Percentiles rank a stretch among this genome's conserved stretches.
Evolutionary conservation across 2,113 vertebrate genomes (phyloP).

Genomic region (zebrafish (Danio rerio)): DNA sequence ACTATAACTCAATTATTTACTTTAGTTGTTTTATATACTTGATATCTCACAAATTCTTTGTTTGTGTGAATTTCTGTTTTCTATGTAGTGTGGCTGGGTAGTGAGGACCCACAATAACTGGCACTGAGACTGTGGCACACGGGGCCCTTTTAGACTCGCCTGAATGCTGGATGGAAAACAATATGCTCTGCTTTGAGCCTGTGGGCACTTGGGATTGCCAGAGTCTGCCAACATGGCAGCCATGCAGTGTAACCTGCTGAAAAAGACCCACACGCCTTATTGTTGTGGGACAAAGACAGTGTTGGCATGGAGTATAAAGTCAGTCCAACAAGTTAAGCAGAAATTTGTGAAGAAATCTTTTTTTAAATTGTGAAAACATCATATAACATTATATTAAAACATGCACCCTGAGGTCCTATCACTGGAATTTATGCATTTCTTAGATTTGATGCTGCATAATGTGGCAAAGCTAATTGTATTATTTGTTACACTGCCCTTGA

Average conservation of each 20-base stretch:
- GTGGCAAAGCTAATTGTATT: too few relatives aligned
- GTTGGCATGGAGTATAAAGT: neutral
- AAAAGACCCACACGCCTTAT: neutral
- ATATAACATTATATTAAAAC: too few relatives aligned
- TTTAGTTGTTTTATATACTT: too few relatives aligned
- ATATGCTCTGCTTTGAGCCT: neutral
- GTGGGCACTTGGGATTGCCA: constrained; percentile 8
- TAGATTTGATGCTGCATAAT: too few relatives aligned
- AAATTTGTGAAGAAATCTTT: too few relatives aligned
- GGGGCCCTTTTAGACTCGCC: neutral
- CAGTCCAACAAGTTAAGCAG: neutral
- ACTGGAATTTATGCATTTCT: too few relatives aligned
- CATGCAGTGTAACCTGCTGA: constrained; percentile 9
- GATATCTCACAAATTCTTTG: too few relatives aligned
- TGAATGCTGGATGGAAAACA: constrained; percentile 38
- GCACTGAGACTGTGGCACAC: neutral
- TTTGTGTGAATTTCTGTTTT: too few relatives aligned
- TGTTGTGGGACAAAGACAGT: constrained; percentile 14
- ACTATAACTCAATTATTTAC: too few relatives aligned
- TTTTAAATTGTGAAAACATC: too few relatives aligned
- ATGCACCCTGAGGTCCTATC: too few relatives aligned
- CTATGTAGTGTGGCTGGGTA: neutral
- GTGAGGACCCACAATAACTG: constrained; percentile 4
- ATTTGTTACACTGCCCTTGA: too few relatives aligned
- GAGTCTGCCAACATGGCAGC: neutral